Evolutionary conservation across 2,797 vertebrate species (phyloP), one percentile per base, ranked within the genome.

Genomic region (Phoeniculus purpureus): DNA sequence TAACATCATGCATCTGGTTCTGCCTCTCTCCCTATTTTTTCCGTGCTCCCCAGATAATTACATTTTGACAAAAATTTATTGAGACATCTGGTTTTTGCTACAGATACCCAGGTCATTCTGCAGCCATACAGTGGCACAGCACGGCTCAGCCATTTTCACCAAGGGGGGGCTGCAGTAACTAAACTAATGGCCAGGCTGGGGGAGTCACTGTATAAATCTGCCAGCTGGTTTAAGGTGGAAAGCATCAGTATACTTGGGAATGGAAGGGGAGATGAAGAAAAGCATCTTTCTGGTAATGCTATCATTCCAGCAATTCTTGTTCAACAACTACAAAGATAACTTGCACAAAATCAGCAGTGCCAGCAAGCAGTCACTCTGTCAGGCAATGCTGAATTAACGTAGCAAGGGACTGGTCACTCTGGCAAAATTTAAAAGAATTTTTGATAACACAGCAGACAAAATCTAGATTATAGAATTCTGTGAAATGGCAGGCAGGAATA

Each of bases 1-100:
- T 95, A 96, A 94, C 60, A 17, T 87, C 84, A 95, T 84, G 85
- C 96, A 96, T 97, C 95, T 97, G 97, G 85, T 96, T 95, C 87
- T 94, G 68, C 86, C 84, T 95, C 78, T 96, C 82, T 82, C 89
- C 77, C 83, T 90, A 94, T 94, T 97, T 96, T 95, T 97, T 97
- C 87, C 93, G 79, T 93, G 93, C 86, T 97, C 96, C 95, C 93
- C 85, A 94, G 96, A 93, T 97, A 97, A 97, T 97, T 96, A 91
- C 37, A 81, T 97, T 97, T 96, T 96, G 96, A 96, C 95, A 96
- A 96, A 97, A 97, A 97, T 96, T 96, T 97, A 97, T 97, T 95
- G 93, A 94, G 94, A 96, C 96, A 97, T 97, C 96, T 97, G 96
- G 16, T 96, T 97, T 97, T 96, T 89, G 74, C 96, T 94, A 97